Evolutionary conservation across 2,113 vertebrate species (phyloP), one percentile per base, ranked within the genome.

Genomic region (Sprattus sprattus): DNA sequence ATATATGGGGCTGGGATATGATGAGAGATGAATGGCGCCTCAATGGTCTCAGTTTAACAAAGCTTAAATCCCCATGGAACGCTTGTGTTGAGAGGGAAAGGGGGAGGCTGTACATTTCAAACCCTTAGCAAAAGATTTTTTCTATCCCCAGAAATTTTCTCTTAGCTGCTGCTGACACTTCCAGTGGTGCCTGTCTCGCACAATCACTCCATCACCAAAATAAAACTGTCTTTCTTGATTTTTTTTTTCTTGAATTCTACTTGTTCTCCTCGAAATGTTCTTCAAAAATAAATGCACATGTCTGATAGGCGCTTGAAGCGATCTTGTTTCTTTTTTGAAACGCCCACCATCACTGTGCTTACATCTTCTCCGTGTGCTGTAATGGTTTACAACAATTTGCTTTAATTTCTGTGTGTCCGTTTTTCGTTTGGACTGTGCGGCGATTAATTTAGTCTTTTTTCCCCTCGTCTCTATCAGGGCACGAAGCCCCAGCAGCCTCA

Each of bases 1-100:
- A 96, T 95, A 95, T 94, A 95, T 95, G 94, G 91, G 93, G 93
- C 89, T 90, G 91, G 89, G 88, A 82, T 92, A 90, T 88, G 90
- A 94, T 93, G 92, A 95, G 94, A 94, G 93, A 95, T 92, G 91
- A 93, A 93, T 92, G 92, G 93, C 86, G 87, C 90, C 89, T 85
- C 89, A 91, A 92, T 90, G 93, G 91, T 92, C 92, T 92, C 88
- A 91, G 88, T 91, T 90, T 92, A 93, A 93, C 91, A 88, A 89
- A 90, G 90, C 87, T 89, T 85, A 91, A 92, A 89, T 90, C 88
- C 84, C 91, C 46, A 82, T 88, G 88, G 89, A 85, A 86, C 4
- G 81, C 67, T 84, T 80, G 85, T 60, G 86, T 81, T 78, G 71
- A 78, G 71, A 78, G 71, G 13, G 71, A 39, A 16, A 20, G 83